These are phyloP conservation scores for Archaeoteleia sp. DNA, from an alignment of 2,888 invertebrate species.

Conservation along the genomic window DNA sequence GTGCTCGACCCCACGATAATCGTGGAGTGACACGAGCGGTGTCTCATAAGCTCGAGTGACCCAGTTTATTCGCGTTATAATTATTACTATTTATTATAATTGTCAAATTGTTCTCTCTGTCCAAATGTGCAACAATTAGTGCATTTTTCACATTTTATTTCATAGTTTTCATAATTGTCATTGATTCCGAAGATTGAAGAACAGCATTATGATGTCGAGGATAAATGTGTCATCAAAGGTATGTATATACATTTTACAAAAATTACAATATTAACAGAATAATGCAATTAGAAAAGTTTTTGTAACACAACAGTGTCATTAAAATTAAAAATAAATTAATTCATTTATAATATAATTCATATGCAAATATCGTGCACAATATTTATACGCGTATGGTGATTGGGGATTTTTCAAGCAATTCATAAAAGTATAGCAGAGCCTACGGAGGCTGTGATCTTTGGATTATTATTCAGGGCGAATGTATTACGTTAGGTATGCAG, in stretches of 20 bases:
- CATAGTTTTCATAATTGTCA: slow-evolving; percentile 10
- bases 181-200: background rate
- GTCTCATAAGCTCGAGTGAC: slow-evolving; percentile 57
- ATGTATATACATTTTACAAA: slow-evolving; percentile 7
- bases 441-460: slow-evolving; percentile 34
- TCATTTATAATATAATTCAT: background rate
- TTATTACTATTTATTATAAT: slow-evolving; percentile 7
- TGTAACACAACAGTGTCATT: too few species aligned
- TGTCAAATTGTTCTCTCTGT: slow-evolving; percentile 5
- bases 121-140: slow-evolving; percentile 35
- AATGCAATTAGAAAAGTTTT: too few species aligned
- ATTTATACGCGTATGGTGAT: slow-evolving; percentile 7
- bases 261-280: too few species aligned
- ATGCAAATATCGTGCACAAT: too few species aligned
- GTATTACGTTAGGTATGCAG: slow-evolving; percentile 55
- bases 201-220: slow-evolving; percentile 28
- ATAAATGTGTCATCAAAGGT: slow-evolving; percentile 30
- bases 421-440: slow-evolving; percentile 26
- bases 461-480: slow-evolving; percentile 57
- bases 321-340: background rate
- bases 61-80: slow-evolving; percentile 34
- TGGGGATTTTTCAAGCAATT: slow-evolving; percentile 22
- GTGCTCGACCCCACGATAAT: slow-evolving; percentile 70
- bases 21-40: slow-evolving; percentile 71
- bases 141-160: slow-evolving; percentile 12